Conservation (phyloP, 2,888 invertebrate genomes). For the Onthophagus sagittarius region DNA sequence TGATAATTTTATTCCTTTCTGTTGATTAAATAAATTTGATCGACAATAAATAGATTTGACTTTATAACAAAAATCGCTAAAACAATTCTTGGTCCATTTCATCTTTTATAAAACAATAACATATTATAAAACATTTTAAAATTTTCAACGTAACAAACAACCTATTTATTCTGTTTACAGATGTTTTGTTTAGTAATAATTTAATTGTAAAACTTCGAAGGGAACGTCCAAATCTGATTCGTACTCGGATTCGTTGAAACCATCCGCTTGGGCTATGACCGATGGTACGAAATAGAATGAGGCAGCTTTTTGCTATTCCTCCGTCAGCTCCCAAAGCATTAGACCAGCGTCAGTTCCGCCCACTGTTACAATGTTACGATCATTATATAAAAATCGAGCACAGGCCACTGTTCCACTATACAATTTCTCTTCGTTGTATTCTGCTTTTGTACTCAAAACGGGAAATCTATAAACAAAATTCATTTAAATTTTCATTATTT, state of each 20-base stretch:
- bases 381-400: conserved; percentile 80
- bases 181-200: conserved; percentile 19
- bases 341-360: conserved; percentile 86
- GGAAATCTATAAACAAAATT: conserved; percentile 62
- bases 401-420: conserved; percentile 80
- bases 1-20: background rate
- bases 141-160: background rate
- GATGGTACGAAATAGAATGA: conserved; percentile 33
- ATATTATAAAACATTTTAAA: background rate
- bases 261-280: conserved; percentile 20
- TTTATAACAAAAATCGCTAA: too few relatives aligned
- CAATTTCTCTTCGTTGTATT: conserved; percentile 83
- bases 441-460: conserved; percentile 78
- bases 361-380: conserved; percentile 77
- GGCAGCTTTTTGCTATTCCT: conserved; percentile 59
- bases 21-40: too few relatives aligned
- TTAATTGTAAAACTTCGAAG: conserved; percentile 39
- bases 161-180: conserved; percentile 22
- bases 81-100: too few relatives aligned
- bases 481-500: background rate
- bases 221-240: conserved; percentile 40
- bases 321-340: conserved; percentile 87
- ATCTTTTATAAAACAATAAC: background rate
- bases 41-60: too few relatives aligned
- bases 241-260: conserved; percentile 33